phyloP scores from a whole-genome alignment of 1,140 invertebrate genomes.

The Cecropterus lyciades region DNA sequence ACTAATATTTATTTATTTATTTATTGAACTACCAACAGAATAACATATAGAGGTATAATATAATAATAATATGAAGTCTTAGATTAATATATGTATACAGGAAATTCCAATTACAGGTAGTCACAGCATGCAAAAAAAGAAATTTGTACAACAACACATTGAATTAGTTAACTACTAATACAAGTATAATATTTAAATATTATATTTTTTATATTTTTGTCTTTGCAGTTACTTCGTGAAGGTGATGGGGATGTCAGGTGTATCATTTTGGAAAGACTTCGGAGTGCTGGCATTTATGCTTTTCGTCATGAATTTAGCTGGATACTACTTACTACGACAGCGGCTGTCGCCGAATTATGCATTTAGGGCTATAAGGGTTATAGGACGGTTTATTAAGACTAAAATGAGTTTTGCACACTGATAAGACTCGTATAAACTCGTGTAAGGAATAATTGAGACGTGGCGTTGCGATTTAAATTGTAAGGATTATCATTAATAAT shows the following conservation, averaged over 20 bases:
- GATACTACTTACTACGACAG: conserved; percentile 88
- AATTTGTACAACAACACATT: no score
- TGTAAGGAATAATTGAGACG: neutral
- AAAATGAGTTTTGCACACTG: conserved; percentile 77
- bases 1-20: no score
- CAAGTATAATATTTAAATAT: no score
- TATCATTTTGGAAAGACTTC: conserved; percentile 86
- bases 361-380: conserved; percentile 86
- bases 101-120: no score
- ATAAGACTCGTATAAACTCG: neutral
- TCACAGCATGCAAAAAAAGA: no score
- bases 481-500: no score
- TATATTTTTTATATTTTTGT: conserved; percentile 12
- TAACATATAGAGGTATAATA: no score
- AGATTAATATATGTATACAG: no score
- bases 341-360: conserved; percentile 88
- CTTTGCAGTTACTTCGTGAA: conserved; percentile 83
- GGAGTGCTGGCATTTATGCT: conserved; percentile 84
- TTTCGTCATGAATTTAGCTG: conserved; percentile 84
- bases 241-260: conserved; percentile 87
- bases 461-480: neutral
- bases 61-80: no score
- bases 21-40: no score
- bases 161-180: no score
- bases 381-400: conserved; percentile 86